Evolutionary conservation across 23 tunicate genomes (phyloP), one percentile per base, ranked within the genome.

Genomic region (Trididemnum nubilum): DNA sequence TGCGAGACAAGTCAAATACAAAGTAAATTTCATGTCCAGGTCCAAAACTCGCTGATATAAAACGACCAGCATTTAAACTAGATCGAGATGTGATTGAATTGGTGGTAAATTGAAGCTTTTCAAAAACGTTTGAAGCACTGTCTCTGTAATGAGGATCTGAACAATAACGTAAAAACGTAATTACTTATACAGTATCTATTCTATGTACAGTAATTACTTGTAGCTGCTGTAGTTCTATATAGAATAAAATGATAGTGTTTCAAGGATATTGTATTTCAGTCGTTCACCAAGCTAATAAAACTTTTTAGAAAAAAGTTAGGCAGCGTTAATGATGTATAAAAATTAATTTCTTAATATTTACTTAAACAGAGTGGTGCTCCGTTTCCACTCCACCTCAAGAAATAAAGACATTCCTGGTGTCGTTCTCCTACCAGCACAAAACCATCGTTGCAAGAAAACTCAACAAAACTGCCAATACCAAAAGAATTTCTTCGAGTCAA

Each of bases 81-180:
- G 54, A 7, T 9, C 54, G 54, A 3, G 61, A 32, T 34, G 67
- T 35, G 36, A 85, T 85, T 23, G 64, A 65, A 0, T 52, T 64
- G 22, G 85, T 84, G 33, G 69, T 80, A 24, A 37, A 64, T 0
- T 27, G 49, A 30, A 90, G 69, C 34, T 83, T 90, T 19, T 50
- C 38, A 39, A 90, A 24, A 2, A 85, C 85, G 24, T 73, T 82
- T 24, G 64, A 1, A 19, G 81, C 33, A 7, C 73, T 81, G 65
- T 90, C 96, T 2, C 88, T 72, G 63, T 84, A 90, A 18, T 79
- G 66, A 4, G 96, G 96, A 69, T 89, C 94, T 89, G n/a, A n/a
- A n/a, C n/a, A n/a, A n/a, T n/a, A n/a, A n/a, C n/a, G n/a, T n/a
- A n/a, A n/a, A n/a, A n/a, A n/a, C n/a, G n/a, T n/a, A n/a, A n/a